Percentiles rank a stretch among this genome's conserved stretches.
Evolutionary conservation across 1,140 invertebrate genomes (phyloP).

Genomic region (Aphidius gifuensis): DNA sequence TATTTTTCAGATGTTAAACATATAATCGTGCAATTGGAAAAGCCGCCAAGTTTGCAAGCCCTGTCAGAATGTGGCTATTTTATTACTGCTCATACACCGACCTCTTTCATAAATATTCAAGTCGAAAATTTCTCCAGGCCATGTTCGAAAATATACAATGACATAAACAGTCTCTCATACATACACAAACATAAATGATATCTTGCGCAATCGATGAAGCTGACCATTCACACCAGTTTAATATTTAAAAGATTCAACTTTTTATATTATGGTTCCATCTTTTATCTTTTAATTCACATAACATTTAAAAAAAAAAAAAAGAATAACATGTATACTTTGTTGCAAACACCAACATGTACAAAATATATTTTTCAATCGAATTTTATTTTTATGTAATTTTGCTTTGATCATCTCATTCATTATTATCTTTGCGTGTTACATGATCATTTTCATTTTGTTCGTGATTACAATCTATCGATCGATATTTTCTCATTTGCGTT

Average conservation of each 20-base stretch:
- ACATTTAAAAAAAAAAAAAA: too few relatives aligned
- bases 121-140: constrained; percentile 34
- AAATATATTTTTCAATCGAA: not conserved
- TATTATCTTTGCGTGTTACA: constrained; percentile 4
- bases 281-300: too few relatives aligned
- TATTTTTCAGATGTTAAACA: too few relatives aligned
- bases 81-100: not conserved
- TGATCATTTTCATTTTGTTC: constrained; percentile 4
- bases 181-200: too few relatives aligned
- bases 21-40: too few relatives aligned
- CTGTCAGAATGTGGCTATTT: too few relatives aligned
- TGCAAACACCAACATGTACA: too few relatives aligned
- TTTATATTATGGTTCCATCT: not conserved
- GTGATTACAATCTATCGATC: constrained; percentile 4
- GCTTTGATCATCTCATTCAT: not conserved
- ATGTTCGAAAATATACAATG: constrained; percentile 29
- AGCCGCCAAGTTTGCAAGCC: too few relatives aligned
- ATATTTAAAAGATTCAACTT: not conserved
- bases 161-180: not conserved
- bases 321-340: too few relatives aligned
- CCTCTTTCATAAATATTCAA: constrained; percentile 39
- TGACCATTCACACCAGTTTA: constrained; percentile 21
- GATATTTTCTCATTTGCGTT: constrained; percentile 7
- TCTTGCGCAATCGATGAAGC: constrained; percentile 36
- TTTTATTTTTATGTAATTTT: not conserved